Base-by-base conservation (phyloP, 53 echinoderm and acorn worm genomes). In the Hippasteria phrygiana region DNA sequence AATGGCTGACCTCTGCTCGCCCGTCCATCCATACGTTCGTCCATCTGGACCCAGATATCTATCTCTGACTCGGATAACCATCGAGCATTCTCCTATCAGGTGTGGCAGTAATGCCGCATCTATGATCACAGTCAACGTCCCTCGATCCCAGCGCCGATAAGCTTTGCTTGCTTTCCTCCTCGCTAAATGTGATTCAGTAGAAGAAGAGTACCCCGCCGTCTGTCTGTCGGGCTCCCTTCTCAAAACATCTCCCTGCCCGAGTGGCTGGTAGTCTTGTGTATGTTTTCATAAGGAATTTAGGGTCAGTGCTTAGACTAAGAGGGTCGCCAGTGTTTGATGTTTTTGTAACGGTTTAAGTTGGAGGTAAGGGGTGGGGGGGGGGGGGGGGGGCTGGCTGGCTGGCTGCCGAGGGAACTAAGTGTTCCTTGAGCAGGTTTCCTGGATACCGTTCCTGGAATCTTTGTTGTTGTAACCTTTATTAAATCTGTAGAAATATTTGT, bases 321-420 rank as follows among this genome's bases (percentile, higher is more conserved):
- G 77, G 55, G 77, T 77, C 77, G 36, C 16, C 8, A 31, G 38
- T 54, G 55, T 77, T 77, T 77, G 77, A 77, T 77, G 55, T 77
- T 77, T 22, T 54, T 74, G 32, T 74, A 42, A 14, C 6, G 29
- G 42, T 33, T 18, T 31, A 43, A 45, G 13, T n/a, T 22, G n/a
- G 74, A 28, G 33, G 22, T 74, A 20, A 16, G n/a, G 2, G 71
- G 38, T 35, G 71, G 18, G 39, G 34, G 7, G 4, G 5, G 40
- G 17, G 39, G 38, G 48, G 48, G 48, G 14, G 48, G n/a, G n/a
- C n/a, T n/a, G n/a, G n/a, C n/a, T n/a, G n/a, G n/a, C n/a, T n/a
- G n/a, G n/a, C n/a, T n/a, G n/a, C n/a, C n/a, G n/a, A n/a, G n/a
- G n/a, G n/a, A n/a, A n/a, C n/a, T n/a, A n/a, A n/a, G n/a, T n/a